Percentiles rank a stretch among this genome's conserved stretches.
phyloP scores from a whole-genome alignment of 2,888 invertebrate genomes.

The Platynereis dumerilii region DNA sequence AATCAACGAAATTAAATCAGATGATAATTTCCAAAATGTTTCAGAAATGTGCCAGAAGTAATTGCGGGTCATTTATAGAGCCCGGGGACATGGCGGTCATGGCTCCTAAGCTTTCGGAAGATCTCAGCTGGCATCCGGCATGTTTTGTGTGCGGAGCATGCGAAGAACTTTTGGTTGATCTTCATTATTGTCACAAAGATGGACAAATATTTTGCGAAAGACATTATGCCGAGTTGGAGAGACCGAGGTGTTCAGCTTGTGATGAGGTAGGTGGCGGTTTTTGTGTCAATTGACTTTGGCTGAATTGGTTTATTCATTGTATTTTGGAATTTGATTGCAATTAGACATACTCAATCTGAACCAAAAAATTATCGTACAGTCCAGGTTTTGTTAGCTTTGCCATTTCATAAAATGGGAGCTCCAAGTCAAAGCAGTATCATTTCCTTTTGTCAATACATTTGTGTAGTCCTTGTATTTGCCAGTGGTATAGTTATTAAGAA shows the following conservation, averaged over 20 bases:
- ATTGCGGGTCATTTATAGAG: slow-evolving; percentile 81
- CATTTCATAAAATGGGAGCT: too few species aligned
- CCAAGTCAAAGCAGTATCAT: too few species aligned
- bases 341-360: too few species aligned
- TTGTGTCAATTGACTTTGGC: neutral
- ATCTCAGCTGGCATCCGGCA: slow-evolving; percentile 83
- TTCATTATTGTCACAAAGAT: slow-evolving; percentile 92
- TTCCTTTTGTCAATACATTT: too few species aligned
- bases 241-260: slow-evolving; percentile 94
- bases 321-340: neutral
- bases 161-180: slow-evolving; percentile 91
- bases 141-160: slow-evolving; percentile 92
- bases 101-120: slow-evolving; percentile 81
- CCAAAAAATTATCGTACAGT: too few species aligned
- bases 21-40: too few species aligned
- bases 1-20: too few species aligned
- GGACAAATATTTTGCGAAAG: slow-evolving; percentile 88
- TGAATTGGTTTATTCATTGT: neutral
- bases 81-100: slow-evolving; percentile 83
- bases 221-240: slow-evolving; percentile 94
- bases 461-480: too few species aligned
- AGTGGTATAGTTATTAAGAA: too few species aligned
- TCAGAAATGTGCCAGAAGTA: slow-evolving; percentile 75
- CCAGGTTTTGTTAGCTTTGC: too few species aligned
- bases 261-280: slow-evolving; percentile 86